Base-by-base conservation (phyloP, 2,113 vertebrate genomes). In the Nothoprocta perdicaria region DNA sequence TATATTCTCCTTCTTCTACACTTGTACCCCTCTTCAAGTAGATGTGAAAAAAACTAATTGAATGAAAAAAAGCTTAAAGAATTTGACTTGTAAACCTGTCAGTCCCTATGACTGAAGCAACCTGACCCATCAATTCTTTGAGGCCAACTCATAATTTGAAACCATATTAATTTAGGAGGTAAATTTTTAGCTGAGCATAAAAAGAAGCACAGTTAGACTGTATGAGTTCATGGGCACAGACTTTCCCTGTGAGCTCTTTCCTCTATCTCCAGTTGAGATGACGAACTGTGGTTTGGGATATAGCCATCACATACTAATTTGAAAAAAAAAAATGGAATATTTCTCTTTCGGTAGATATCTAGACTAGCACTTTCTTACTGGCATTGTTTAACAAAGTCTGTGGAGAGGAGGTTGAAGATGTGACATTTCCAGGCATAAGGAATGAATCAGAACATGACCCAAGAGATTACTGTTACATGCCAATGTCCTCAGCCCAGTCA, bases 401-500 rank as follows among this genome's bases (percentile, higher is more conserved):
- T n/a, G 33, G 27, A 22, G 8, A 82, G 41, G 10, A 74, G 8
- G 22, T 29, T 38, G 63, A 90, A 90, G 60, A 53, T 11, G 2
- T 60, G 79, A 45, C 14, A 76, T 68, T 33, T 14, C 2, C n/a
- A 55, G 19, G 33, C 57, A 72, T 18, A 41, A 55, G 22, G 73
- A 90, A 55, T 6, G n/a, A 65, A 76, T 26, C 4, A 61, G 48
- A 84, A 41, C 38, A 2, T 58, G 80, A 14, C 9, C 75, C 24
- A 46, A 88, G n/a, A 40, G n/a, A 9, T 12, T 58, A 16, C 12
- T 35, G 45, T 50, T 66, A 18, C 1, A 0, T 22, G 18, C 6
- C 0, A 1, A 46, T 1, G 0, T 16, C 29, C 24, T 13, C 26
- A 40, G n/a, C 23, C 26, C 12, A 19, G 10, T 19, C 58, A 22